These are phyloP conservation scores for Eupithecia inturbata DNA, from an alignment of 2,888 invertebrate species.

Conservation along the genomic window DNA sequence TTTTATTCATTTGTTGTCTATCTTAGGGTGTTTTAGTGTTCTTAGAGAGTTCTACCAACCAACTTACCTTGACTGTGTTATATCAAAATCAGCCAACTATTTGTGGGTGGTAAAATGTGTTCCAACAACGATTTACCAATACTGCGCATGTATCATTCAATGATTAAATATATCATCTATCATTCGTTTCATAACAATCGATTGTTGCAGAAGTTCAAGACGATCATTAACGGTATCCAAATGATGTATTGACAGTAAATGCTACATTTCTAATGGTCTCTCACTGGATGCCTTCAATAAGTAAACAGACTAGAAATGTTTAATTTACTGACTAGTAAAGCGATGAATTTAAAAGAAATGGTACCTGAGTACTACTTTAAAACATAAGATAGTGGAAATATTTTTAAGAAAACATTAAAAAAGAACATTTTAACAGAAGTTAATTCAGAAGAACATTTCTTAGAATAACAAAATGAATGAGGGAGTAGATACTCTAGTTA, in stretches of 20 bases:
- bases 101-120: conserved; percentile 61
- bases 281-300: conserved; percentile 37
- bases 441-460: conserved; percentile 26
- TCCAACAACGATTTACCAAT: conserved; percentile 59
- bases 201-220: conserved; percentile 59
- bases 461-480: conserved; percentile 25
- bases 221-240: conserved; percentile 53
- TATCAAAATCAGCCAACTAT: background rate
- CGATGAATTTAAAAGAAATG: background rate
- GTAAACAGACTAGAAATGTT: conserved; percentile 41
- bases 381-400: background rate
- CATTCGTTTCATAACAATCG: conserved; percentile 68
- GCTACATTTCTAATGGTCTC: conserved; percentile 37
- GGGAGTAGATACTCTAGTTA: conserved; percentile 49
- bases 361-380: background rate
- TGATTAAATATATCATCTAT: conserved; percentile 69
- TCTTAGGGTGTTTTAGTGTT: background rate
- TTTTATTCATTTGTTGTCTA: background rate
- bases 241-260: conserved; percentile 48
- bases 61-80: background rate
- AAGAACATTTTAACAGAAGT: background rate
- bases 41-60: background rate
- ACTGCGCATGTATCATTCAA: conserved; percentile 61
- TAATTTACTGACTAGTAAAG: conserved; percentile 11
- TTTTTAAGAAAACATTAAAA: background rate